Conservation (phyloP, 2,888 invertebrate species). For the Coleophora flavipennella region DNA sequence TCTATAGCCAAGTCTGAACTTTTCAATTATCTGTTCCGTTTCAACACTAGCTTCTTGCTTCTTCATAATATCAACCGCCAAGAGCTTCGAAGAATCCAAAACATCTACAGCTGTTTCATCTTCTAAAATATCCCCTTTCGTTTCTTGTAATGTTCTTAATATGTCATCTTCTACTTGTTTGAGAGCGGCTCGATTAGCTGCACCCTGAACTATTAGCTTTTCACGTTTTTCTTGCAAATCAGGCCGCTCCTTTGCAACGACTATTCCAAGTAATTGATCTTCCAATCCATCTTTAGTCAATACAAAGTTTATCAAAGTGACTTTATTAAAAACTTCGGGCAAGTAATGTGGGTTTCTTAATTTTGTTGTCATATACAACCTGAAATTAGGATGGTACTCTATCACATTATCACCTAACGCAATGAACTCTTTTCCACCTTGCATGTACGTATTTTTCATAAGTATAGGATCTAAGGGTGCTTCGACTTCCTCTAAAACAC, state of each 20-base stretch:
- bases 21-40: constrained; percentile 84
- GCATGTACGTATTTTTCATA: constrained; percentile 80
- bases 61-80: constrained; percentile 85
- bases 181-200: constrained; percentile 84
- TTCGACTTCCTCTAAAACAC: constrained; percentile 83
- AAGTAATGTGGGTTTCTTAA: constrained; percentile 88
- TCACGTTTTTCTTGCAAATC: constrained; percentile 87
- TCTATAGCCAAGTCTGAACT: constrained; percentile 80
- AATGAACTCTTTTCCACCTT: constrained; percentile 82
- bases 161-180: constrained; percentile 93
- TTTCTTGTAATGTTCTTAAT: constrained; percentile 84
- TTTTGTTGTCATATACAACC: constrained; percentile 87
- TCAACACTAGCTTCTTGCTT: constrained; percentile 85
- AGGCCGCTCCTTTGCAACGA: constrained; percentile 88
- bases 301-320: constrained; percentile 87
- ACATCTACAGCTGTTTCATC: constrained; percentile 92
- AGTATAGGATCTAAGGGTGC: constrained; percentile 84
- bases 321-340: constrained; percentile 88
- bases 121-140: constrained; percentile 91
- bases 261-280: constrained; percentile 87
- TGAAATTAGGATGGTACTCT: constrained; percentile 82
- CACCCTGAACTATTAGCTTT: constrained; percentile 83
- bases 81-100: constrained; percentile 86
- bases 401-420: constrained; percentile 84
- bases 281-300: constrained; percentile 86